phyloP scores from a whole-genome alignment of 2,888 invertebrate species.

The Phyto melanocephala region DNA sequence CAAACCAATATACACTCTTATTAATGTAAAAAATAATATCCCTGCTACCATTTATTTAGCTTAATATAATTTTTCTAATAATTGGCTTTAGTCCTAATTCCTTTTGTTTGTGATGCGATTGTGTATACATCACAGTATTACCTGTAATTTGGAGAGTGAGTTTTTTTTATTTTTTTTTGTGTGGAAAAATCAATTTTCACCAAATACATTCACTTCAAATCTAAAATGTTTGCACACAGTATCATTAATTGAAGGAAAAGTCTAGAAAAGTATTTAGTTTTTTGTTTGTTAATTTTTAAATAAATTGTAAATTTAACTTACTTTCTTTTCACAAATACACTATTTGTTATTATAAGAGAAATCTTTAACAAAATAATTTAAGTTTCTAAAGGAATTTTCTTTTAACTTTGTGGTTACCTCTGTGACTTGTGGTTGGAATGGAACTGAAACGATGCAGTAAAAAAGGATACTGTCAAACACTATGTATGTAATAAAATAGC shows the following conservation, averaged over 20 bases:
- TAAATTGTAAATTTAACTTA: constrained; percentile 35
- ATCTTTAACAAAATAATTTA: not conserved
- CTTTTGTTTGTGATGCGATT: not conserved
- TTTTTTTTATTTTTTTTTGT: constrained; percentile 3
- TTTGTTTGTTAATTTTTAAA: not conserved
- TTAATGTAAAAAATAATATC: too few relatives aligned
- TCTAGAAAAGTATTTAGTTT: not conserved
- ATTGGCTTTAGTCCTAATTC: constrained; percentile 28
- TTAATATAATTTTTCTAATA: constrained; percentile 20
- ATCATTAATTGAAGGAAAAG: too few relatives aligned
- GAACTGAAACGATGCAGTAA: constrained; percentile 52
- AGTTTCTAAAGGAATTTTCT: constrained; percentile 57
- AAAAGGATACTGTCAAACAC: constrained; percentile 41
- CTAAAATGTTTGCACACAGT: not conserved
- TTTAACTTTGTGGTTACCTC: constrained; percentile 49
- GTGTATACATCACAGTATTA: constrained; percentile 42
- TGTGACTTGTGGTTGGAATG: constrained; percentile 58
- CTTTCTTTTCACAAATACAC: constrained; percentile 3
- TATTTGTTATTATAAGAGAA: not conserved
- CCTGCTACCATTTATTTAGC: too few relatives aligned
- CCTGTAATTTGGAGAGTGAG: constrained; percentile 51
- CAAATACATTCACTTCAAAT: not conserved
- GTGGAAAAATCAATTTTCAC: constrained; percentile 62
- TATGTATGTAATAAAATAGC: not conserved
- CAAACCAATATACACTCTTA: too few relatives aligned